Base-by-base conservation (phyloP, 2,797 vertebrate species). In the Austrolebias charrua region DNA sequence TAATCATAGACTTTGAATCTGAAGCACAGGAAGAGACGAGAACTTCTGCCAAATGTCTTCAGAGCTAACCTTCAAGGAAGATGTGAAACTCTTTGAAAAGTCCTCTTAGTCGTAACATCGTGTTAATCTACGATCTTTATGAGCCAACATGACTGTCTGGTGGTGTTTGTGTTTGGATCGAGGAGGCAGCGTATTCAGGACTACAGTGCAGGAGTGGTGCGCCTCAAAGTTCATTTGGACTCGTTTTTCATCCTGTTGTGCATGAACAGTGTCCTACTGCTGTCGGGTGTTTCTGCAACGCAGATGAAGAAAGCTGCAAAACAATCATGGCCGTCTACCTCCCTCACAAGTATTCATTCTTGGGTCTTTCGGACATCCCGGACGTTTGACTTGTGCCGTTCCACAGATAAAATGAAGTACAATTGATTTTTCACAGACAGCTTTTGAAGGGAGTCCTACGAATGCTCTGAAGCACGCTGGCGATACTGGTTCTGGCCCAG, bases 1-100 rank as follows among this genome's bases (percentile, higher is more conserved):
- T 90, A 91, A 91, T 91, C 90, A 87, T 81, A 79, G 81, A 91
- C 86, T 73, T 77, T 54, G 67, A 81, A 79, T 69, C 63, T 58
- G 79, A 83, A 88, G 84, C 88, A 88, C 86, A 90, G 84, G 81
- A 84, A 71, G 68, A 78, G 71, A 76, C 63, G 4, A 65, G 71
- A 73, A 79, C 63, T 75, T 73, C 58, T 78, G 76, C 73, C 78
- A 86, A 87, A 85, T 72, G 76, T 83, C 63, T 79, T 58, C 63
- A 77, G 74, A 56, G 71, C 59, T 51, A 53, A 69, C 53, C 55
- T 84, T 75, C 73, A 63, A 69, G 65, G 74, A 70, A 45, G 73
- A 78, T 55, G 62, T 80, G 69, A 29, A 45, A 48, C 73, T 60
- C 62, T 49, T 18, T 14, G 33, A 48, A 58, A 56, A 71, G 70